Evolutionary conservation across 2,797 vertebrate species (phyloP), one percentile per base, ranked within the genome.

Genomic region (Coccyzus lansbergi): DNA sequence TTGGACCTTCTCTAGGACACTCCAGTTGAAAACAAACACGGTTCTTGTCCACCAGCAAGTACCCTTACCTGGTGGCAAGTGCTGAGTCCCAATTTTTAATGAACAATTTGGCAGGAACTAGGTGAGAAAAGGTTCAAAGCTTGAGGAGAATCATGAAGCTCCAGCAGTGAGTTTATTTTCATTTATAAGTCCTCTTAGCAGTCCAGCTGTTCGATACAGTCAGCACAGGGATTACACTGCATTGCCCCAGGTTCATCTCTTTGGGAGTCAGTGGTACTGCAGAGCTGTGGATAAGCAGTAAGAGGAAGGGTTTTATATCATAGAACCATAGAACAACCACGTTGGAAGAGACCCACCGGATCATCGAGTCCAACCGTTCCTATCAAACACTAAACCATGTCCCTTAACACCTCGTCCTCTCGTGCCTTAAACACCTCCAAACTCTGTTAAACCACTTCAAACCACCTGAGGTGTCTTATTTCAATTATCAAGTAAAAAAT

Each of bases 401-500:
- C n/a, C n/a, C n/a, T n/a, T n/a, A n/a, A n/a, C n/a, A n/a, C n/a
- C n/a, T n/a, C n/a, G n/a, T n/a, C n/a, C n/a, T n/a, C n/a, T n/a
- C n/a, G n/a, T n/a, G n/a, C n/a, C n/a, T n/a, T n/a, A n/a, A n/a
- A n/a, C n/a, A n/a, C n/a, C n/a, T n/a, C n/a, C n/a, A 83, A 75
- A 86, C 48, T 26, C 9, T 74, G 8, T 53, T 48, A 85, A 74
- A 77, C 4, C 55, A 78, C 76, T 83, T 59, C 53, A 91, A 93
- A 67, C 65, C 55, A 88, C 91, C 77, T 31, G 88, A 95, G 92
- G 40, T 58, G 46, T 18, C 20, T 76, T 49, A 63, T 90, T 96
- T 93, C 93, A 91, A 92, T 95, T 94, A 88, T 53, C 67, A 62
- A 12, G 49, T 96, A 86, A 95, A 95, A 96, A 96, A 90, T 70